A percentile compares a stretch with the other conserved stretches of the same genome.
phyloP scores from a whole-genome alignment of 2,797 vertebrate species.

The Lacerta agilis region DNA sequence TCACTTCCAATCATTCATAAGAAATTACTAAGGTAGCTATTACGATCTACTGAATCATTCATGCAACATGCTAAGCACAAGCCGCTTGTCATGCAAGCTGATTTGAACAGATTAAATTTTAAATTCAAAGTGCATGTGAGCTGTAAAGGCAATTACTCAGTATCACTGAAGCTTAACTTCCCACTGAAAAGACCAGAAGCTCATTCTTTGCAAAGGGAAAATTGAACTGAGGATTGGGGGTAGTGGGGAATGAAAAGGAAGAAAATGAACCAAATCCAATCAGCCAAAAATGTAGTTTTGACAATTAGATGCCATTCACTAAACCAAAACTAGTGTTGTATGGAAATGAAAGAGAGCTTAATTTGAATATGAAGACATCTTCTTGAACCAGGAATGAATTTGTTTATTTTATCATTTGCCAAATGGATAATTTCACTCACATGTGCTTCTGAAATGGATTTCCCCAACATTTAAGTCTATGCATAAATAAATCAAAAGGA shows the following conservation, averaged over 20 bases:
- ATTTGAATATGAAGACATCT: constrained; percentile 31
- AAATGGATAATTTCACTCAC: background rate
- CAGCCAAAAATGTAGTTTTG: constrained; percentile 18
- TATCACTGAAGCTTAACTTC: constrained; percentile 65
- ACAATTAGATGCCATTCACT: constrained; percentile 37
- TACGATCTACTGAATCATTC: constrained; percentile 76
- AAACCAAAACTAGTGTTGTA: constrained; percentile 36
- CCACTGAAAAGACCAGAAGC: constrained; percentile 60
- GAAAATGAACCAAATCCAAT: constrained; percentile 30
- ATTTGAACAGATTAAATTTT: constrained; percentile 74
- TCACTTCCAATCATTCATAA: constrained; percentile 73
- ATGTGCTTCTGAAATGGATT: background rate
- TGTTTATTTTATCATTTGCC: constrained; percentile 20
- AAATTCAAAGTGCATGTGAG: constrained; percentile 63
- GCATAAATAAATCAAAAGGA: background rate
- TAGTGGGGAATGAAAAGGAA: background rate
- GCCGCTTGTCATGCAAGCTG: constrained; percentile 65
- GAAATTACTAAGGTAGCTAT: constrained; percentile 73
- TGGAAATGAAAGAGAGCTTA: constrained; percentile 17
- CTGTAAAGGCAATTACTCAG: constrained; percentile 69
- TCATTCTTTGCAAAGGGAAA: constrained; percentile 55
- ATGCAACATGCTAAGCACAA: constrained; percentile 67
- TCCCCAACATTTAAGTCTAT: background rate
- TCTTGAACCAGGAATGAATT: constrained; percentile 25
- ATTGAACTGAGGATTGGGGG: background rate